Base-by-base conservation (phyloP, 2,888 invertebrate species). In the Chelonus formosanus region DNA sequence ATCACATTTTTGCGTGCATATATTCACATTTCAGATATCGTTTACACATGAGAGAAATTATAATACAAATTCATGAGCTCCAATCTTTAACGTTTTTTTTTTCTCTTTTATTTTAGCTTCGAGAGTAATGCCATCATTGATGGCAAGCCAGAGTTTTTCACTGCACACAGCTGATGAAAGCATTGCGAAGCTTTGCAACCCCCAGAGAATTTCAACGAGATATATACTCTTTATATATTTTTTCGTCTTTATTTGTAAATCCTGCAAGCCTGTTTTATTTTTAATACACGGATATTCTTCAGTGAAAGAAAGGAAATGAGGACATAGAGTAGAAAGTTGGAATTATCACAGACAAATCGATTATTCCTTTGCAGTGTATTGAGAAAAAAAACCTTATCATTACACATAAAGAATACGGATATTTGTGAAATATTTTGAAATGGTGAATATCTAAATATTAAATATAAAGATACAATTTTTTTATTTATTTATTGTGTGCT, bases 241-340 rank as follows among this genome's bases (percentile, higher is more conserved):
- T 32, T 50, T 50, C 47, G n/a, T 52, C 52, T 53, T 32, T 40
- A 6, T 4, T 10, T 44, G 5, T 62, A 34, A 7, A 34, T 52
- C 8, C 58, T 47, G 10, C 47, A 35, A 4, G 35, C 54, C 59
- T 65, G 59, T 65, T 64, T 47, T 36, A 53, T 44, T 53, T 58
- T 52, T 47, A 53, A 65, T 58, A 59, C 40, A 31, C 58, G 31
- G 34, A 44, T 20, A 48, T 48, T 20, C 10, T 10, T 6, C 48
- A 3, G 3, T 10, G 48, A 48, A 48, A 48, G 48, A 48, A 48
- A 48, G 20, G 20, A 20, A 20, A 48, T 48, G 48, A 48, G 48
- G 48, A 48, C 48, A 48, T 31, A 20, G 20, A 20, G 20, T 20
- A 20, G 20, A 2, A 20, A 20, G 48, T 48, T 10, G 5, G 48